Percentiles rank a stretch among this genome's conserved stretches.
Evolutionary conservation across 2,888 invertebrate genomes (phyloP).

Genomic region (Deroplatys truncata): DNA sequence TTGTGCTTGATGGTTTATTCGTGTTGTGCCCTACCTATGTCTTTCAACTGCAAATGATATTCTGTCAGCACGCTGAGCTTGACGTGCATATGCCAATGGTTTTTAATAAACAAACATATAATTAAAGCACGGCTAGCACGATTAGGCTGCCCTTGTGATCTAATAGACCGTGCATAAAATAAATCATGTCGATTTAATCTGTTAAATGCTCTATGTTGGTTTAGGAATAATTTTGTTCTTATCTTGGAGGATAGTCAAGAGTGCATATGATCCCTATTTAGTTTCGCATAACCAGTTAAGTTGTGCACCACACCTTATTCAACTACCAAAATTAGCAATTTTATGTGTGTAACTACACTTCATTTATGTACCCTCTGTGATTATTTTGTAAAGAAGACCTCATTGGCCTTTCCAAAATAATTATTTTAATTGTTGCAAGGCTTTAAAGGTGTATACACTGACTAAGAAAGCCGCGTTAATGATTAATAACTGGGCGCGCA

Average conservation of each 20-base stretch:
- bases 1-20: neutral
- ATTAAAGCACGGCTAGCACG: conserved; percentile 4
- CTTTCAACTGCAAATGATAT: neutral
- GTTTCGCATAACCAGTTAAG: too few species aligned
- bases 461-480: neutral
- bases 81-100: neutral
- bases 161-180: conserved; percentile 3
- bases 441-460: neutral
- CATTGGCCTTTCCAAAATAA: neutral
- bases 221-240: neutral
- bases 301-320: too few species aligned
- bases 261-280: too few species aligned
- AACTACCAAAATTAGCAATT: neutral
- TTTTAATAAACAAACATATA: neutral
- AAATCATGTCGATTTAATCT: neutral
- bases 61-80: neutral
- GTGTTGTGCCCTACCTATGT: neutral
- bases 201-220: neutral
- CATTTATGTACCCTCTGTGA: neutral
- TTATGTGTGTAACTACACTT: neutral
- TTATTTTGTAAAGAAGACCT: neutral
- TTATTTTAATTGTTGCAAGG: neutral
- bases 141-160: neutral
- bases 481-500: neutral
- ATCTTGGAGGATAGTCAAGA: too few species aligned